Evolutionary conservation across 2,888 invertebrate genomes (phyloP).

Genomic region (Caenorhabditis imperialis): DNA sequence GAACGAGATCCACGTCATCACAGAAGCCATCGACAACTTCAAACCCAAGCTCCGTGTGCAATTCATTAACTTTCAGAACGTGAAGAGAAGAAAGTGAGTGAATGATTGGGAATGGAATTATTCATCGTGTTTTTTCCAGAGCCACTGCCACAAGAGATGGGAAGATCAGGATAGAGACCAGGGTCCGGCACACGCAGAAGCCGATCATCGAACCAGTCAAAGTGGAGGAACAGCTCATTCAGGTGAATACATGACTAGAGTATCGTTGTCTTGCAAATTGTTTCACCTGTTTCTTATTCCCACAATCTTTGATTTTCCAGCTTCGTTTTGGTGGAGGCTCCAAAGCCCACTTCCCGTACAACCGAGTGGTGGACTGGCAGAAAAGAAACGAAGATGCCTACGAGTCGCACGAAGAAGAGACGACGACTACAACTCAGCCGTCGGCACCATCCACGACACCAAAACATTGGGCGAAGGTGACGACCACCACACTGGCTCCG

Average conservation of each 20-base stretch:
- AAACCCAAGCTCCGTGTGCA: slow-evolving; percentile 41
- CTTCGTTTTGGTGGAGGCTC: slow-evolving; percentile 52
- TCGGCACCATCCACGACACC: slow-evolving; percentile 28
- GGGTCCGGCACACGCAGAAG: slow-evolving; percentile 19
- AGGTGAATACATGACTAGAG: slow-evolving; percentile 11
- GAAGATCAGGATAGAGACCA: slow-evolving; percentile 26
- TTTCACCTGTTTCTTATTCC: no score
- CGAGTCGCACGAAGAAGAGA: slow-evolving; percentile 25
- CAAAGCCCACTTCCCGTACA: slow-evolving; percentile 49
- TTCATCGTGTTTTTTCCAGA: slow-evolving; percentile 13
- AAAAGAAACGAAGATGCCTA: slow-evolving; percentile 12
- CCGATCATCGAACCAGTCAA: slow-evolving; percentile 40
- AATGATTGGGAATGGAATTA: neutral
- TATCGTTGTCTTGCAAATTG: no score
- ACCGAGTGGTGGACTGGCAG: slow-evolving; percentile 41
- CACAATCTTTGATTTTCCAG: slow-evolving; percentile 6
- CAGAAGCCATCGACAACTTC: slow-evolving; percentile 49
- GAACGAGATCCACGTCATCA: slow-evolving; percentile 52
- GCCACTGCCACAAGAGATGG: slow-evolving; percentile 34
- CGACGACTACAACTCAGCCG: slow-evolving; percentile 27
- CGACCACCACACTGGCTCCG: slow-evolving; percentile 31
- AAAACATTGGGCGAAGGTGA: slow-evolving; percentile 40
- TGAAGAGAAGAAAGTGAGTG: slow-evolving; percentile 44
- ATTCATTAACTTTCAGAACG: slow-evolving; percentile 44
- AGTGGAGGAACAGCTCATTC: slow-evolving; percentile 31